phyloP scores from a whole-genome alignment of 2,888 invertebrate genomes.

The Megamerina dolium region DNA sequence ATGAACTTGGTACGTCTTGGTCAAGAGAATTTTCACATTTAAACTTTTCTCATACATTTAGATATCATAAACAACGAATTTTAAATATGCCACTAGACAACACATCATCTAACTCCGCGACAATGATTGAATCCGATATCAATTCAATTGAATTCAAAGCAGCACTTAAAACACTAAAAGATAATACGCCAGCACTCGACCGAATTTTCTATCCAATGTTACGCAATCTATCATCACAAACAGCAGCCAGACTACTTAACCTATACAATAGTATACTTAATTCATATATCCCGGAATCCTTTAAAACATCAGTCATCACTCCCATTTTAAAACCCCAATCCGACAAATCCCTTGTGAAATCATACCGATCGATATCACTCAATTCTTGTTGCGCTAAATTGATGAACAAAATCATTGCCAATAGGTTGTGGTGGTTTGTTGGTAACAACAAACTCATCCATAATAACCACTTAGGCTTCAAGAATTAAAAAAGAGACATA shows the following conservation, averaged over 20 bases:
- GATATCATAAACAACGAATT: too few species aligned
- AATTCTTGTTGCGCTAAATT: conserved; percentile 5
- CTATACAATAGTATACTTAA: conserved; percentile 1
- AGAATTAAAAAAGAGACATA: conserved; percentile 1
- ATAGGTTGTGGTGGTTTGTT: conserved; percentile 7
- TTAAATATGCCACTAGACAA: too few species aligned
- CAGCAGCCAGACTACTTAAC: not conserved
- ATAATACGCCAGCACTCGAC: too few species aligned
- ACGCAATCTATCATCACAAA: conserved; percentile 2
- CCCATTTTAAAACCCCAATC: conserved; percentile 8
- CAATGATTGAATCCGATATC: too few species aligned
- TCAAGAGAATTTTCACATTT: too few species aligned
- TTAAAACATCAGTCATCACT: conserved; percentile 2
- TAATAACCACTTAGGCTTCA: conserved; percentile 5
- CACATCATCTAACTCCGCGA: too few species aligned
- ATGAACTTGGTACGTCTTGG: too few species aligned
- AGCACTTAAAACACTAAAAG: too few species aligned
- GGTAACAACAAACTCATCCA: conserved; percentile 6
- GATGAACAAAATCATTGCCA: conserved; percentile 2
- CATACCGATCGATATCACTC: conserved; percentile 12
- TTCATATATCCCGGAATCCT: conserved; percentile 3
- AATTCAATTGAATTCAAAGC: too few species aligned
- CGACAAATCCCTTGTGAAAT: conserved; percentile 6
- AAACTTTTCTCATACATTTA: too few species aligned
- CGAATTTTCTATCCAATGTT: too few species aligned